Evolutionary conservation across 2,797 vertebrate species (phyloP), one percentile per base, ranked within the genome.

Genomic region (Xerus rutilus): DNA sequence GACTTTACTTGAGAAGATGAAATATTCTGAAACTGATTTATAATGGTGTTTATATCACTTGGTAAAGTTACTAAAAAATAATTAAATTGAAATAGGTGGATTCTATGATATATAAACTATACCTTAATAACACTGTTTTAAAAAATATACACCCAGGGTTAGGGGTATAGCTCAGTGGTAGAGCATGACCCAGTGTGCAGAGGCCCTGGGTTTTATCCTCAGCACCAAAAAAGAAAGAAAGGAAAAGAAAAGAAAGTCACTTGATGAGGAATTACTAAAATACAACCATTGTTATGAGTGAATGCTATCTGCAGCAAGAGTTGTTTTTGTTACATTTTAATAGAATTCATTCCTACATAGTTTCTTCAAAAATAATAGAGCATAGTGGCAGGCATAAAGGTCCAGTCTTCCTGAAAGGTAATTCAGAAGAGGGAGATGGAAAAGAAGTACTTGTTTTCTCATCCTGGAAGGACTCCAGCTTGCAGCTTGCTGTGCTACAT

Each of bases 21-120:
- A 84, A 70, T 76, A 10, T 76, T 21, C 35, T 49, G 43, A 96
- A 79, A 67, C 25, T 83, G 43, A 47, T 54, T 81, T 78, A 77
- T 65, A 59, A 3, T 67, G 39, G 47, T 76, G n/a, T 32, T 78
- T 54, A 43, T 1, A 65, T 13, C 30, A 54, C 72, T 91, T 49
- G 43, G 32, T 82, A 82, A 96, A 59, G 35, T 89, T 65, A 59
- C 59, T 74, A 76, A 90, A 93, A 91, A 77, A 35, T 65, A 73
- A 86, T 5, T 77, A 14, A 45, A 78, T 59, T 39, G 13, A 87
- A 49, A 70, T 32, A 74, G 0, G 7, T 64, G 1, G 13, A 52
- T 54, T 78, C 89, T 86, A 45, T 76, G 12, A n/a, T 72, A 49
- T 21, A 3, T 59, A 85, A 87, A 89, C 47, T 82, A 39, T n/a